These are phyloP conservation scores for Sebastes vulpes DNA, from an alignment of 2,797 vertebrate species.

Conservation along the genomic window DNA sequence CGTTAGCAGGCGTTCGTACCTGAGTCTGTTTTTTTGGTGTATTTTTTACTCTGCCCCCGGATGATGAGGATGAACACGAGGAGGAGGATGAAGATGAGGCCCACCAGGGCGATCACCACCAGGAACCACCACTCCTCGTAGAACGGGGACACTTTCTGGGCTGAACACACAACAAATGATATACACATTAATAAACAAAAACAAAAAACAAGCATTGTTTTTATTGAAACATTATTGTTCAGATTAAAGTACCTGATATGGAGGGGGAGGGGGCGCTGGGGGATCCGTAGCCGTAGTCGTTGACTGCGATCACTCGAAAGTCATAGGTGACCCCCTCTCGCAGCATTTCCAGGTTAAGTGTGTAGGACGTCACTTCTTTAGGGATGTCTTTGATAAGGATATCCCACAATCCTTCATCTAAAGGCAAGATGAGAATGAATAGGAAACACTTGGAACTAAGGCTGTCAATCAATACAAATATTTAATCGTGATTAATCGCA, in stretches of 20 bases:
- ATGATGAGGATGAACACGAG: slow-evolving; percentile 98
- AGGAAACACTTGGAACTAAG: background rate
- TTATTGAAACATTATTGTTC: background rate
- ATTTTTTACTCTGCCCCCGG: slow-evolving; percentile 97
- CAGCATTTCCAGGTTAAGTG: slow-evolving; percentile 95
- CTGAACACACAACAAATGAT: slow-evolving; percentile 71
- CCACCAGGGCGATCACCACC: slow-evolving; percentile 96
- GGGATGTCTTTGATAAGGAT: slow-evolving; percentile 99
- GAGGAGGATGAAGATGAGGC: slow-evolving; percentile 98
- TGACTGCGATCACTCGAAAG: slow-evolving; percentile 97
- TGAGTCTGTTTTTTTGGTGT: slow-evolving; percentile 95
- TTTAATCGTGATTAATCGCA: too few species aligned
- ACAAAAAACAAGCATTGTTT: background rate
- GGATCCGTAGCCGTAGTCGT: slow-evolving; percentile 96
- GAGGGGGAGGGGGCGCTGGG: slow-evolving; percentile 95
- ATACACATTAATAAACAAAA: background rate
- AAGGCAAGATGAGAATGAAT: background rate
- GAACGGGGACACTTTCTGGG: slow-evolving; percentile 96
- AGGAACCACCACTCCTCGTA: slow-evolving; percentile 99
- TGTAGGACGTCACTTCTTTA: slow-evolving; percentile 97
- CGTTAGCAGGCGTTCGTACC: slow-evolving; percentile 79
- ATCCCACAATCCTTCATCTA: slow-evolving; percentile 98
- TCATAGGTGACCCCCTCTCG: slow-evolving; percentile 96
- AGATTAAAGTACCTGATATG: slow-evolving; percentile 87
- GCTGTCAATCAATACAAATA: too few species aligned